phyloP scores from a whole-genome alignment of 2,888 invertebrate genomes.

The Caenorhabditis uteleia region DNA sequence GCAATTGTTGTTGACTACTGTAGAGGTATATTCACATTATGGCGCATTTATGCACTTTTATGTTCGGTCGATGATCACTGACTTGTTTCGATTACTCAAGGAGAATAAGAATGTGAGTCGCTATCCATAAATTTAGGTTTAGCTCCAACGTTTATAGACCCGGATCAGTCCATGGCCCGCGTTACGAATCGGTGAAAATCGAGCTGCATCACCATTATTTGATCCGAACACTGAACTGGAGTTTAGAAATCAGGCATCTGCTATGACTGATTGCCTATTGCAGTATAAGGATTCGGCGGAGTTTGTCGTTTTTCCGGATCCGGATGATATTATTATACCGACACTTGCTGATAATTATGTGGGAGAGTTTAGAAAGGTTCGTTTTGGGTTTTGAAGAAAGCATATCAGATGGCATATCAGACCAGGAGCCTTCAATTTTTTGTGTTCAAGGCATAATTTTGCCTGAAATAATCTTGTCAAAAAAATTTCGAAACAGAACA shows the following conservation, averaged over 20 bases:
- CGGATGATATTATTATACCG: constrained; percentile 59
- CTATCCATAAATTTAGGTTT: neutral
- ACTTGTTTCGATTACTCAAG: constrained; percentile 48
- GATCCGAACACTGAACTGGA: constrained; percentile 63
- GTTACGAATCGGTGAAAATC: constrained; percentile 43
- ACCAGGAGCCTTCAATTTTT: neutral
- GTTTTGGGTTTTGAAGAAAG: neutral
- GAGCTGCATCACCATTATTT: constrained; percentile 41
- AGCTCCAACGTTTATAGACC: constrained; percentile 10
- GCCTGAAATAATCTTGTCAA: no score
- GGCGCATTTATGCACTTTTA: constrained; percentile 63
- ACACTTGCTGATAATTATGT: constrained; percentile 49
- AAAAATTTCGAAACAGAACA: no score
- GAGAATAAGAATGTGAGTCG: constrained; percentile 30
- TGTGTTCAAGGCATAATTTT: no score
- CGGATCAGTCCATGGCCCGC: constrained; percentile 55
- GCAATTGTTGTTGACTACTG: constrained; percentile 60
- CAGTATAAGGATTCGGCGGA: constrained; percentile 61
- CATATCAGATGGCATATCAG: neutral
- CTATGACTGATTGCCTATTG: constrained; percentile 64
- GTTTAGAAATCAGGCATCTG: constrained; percentile 63
- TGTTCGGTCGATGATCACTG: constrained; percentile 61
- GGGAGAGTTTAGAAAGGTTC: constrained; percentile 52
- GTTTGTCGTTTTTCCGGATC: constrained; percentile 56
- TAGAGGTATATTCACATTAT: constrained; percentile 58